Evolutionary conservation across 2,797 vertebrate genomes (phyloP), one percentile per base, ranked within the genome.

Genomic region (Melanotaenia parkinsoni): DNA sequence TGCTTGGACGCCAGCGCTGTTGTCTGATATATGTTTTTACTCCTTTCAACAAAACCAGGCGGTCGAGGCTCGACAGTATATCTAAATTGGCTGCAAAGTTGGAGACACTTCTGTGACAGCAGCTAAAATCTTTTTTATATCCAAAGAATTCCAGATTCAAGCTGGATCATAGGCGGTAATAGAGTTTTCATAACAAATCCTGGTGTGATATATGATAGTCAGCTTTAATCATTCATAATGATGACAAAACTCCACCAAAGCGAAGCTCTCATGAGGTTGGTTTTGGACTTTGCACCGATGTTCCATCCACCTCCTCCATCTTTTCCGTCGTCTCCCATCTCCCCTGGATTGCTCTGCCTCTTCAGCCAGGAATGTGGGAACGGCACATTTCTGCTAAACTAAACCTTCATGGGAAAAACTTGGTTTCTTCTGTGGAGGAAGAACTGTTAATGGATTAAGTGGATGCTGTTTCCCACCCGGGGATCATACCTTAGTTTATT

Each of bases 401-500:
- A 22, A 88, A 80, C 77, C 78, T 92, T 90, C 89, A 90, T 90
- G 92, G 89, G 90, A 92, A 93, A 92, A 89, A 69, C 12, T 7
- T 67, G 33, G 78, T 77, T 80, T 79, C 79, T 87, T 86, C 72
- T 81, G 79, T 76, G 67, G 76, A 83, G 81, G 81, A 87, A 80
- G 83, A 80, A 80, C 72, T 65, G 79, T 75, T 86, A 86, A 88
- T 89, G 90, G 88, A 92, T 91, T 88, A 91, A 87, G 76, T 82
- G 68, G 86, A 82, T 50, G 85, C 89, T 57, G 77, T 84, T 86
- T 85, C 83, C 83, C 87, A 81, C 28, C 73, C 33, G 35, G 67
- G 62, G 78, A 74, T 70, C 66, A 22, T 68, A 72, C 70, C 75
- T 79, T 2, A 4, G 82, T 84, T 83, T 74, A 87, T 87, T 90